Evolutionary conservation across 2,888 invertebrate genomes (phyloP).

Genomic region (Drosophila atripex): DNA sequence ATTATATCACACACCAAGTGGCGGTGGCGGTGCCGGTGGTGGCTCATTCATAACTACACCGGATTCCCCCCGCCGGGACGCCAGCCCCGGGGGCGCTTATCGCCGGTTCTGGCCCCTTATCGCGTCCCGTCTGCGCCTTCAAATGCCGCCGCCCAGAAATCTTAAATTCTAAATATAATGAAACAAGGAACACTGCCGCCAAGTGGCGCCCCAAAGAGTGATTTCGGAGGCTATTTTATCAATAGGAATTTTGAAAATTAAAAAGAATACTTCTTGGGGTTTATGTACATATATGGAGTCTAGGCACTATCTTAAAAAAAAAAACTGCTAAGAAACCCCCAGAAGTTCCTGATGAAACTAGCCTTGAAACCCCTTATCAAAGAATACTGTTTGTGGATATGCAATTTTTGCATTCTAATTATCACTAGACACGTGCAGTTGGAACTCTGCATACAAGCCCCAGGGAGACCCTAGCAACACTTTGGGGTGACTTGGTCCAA

Average conservation of each 20-base stretch:
- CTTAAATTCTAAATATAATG: constrained; percentile 42
- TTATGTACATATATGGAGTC: neutral
- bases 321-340: neutral
- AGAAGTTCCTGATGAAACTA: neutral
- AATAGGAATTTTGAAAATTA: neutral
- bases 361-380: neutral
- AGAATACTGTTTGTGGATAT: neutral
- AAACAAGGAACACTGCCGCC: constrained; percentile 11
- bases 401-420: constrained; percentile 47
- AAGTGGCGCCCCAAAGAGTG: constrained; percentile 3
- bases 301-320: neutral
- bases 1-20: constrained; percentile 26
- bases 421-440: constrained; percentile 47
- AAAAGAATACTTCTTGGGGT: neutral
- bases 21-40: neutral
- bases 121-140: constrained; percentile 25
- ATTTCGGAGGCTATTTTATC: constrained; percentile 7
- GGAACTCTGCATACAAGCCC: constrained; percentile 52
- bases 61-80: constrained; percentile 7
- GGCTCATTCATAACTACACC: constrained; percentile 41
- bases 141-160: constrained; percentile 43
- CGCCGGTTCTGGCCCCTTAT: constrained; percentile 17
- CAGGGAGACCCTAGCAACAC: constrained; percentile 54
- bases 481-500: constrained; percentile 15
- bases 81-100: constrained; percentile 4